Base-by-base conservation (phyloP, 2,888 invertebrate species). In the Agelastica alni region DNA sequence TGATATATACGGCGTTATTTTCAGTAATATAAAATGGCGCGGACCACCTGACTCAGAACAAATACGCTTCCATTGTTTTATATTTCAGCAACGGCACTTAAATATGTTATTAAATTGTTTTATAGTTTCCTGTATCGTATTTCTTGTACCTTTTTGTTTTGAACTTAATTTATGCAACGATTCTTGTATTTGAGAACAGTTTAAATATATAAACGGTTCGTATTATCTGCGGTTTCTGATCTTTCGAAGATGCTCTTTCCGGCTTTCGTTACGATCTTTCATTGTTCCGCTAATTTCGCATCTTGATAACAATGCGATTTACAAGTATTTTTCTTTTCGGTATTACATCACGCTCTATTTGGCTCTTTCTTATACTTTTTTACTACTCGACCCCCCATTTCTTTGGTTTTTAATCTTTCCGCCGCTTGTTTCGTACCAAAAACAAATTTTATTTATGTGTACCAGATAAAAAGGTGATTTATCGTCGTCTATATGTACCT, bases 71-170 rank as follows among this genome's bases (percentile, higher is more conserved):
- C 67, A 75, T 75, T 75, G 75, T 75, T 75, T 71, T 66, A 70
- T 68, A 73, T 74, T 74, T 73, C 74, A 72, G 67, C 74, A 71
- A 67, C 68, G 64, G 70, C 71, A 72, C 73, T 75, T 73, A 73
- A 74, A 75, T 75, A 74, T 75, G 75, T 76, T 76, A 76, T 76
- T 76, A 76, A 76, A 75, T 74, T 75, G 75, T 71, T 76, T 76
- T 76, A 76, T 74, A 68, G 71, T 71, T 76, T 76, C 75, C 75
- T 73, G 70, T 67, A 58, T 66, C 64, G 63, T 63, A 68, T 64
- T 67, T 64, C 55, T 45, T 55, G 46, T 62, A 64, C 62, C 63
- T 43, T 47, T 47, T 52, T 53, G 64, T 68, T 70, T 67, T 69
- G 67, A 68, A 65, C 63, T 68, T 74, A 74, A 74, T 74, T 69